Percentiles rank a stretch among this genome's conserved stretches.
Conservation (phyloP, 2,113 vertebrate genomes). For the Dicentrarchus labrax region DNA sequence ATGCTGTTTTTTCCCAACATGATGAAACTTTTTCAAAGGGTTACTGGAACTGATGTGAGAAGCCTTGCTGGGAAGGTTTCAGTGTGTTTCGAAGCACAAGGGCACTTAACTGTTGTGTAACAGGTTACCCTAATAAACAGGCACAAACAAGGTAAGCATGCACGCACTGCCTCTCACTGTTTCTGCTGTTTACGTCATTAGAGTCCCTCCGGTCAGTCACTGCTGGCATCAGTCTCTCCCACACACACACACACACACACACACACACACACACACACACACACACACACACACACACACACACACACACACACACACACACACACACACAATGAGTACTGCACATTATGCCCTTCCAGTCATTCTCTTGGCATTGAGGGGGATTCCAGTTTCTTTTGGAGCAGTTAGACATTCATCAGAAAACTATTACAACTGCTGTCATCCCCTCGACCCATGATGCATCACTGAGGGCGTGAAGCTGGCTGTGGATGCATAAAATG, state of each 20-base stretch:
- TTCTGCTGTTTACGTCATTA: conserved; percentile 57
- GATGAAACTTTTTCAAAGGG: conserved; percentile 7
- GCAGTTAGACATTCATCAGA: conserved; percentile 52
- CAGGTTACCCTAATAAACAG: conserved; percentile 49
- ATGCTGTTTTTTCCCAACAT: conserved; percentile 3
- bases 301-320: conserved; percentile 24
- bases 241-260: conserved; percentile 15
- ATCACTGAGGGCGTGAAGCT: conserved; percentile 19
- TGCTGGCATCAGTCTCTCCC: conserved; percentile 42
- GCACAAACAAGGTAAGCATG: conserved; percentile 41
- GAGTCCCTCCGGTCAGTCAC: conserved; percentile 34
- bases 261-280: conserved; percentile 26
- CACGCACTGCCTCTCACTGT: conserved; percentile 34
- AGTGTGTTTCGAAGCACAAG: conserved; percentile 21
- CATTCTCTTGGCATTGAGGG: conserved; percentile 64
- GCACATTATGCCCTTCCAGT: conserved; percentile 49
- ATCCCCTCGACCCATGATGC: conserved; percentile 12
- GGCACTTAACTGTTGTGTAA: conserved; percentile 59
- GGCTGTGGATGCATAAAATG: neutral
- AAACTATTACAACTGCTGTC: conserved; percentile 64
- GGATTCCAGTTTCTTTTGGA: conserved; percentile 55
- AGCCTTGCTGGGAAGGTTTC: conserved; percentile 24
- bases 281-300: conserved; percentile 16
- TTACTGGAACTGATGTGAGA: conserved; percentile 68
- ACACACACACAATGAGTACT: neutral